Conservation (phyloP, 1,140 invertebrate genomes). For the Neotoxoptera formosana region DNA sequence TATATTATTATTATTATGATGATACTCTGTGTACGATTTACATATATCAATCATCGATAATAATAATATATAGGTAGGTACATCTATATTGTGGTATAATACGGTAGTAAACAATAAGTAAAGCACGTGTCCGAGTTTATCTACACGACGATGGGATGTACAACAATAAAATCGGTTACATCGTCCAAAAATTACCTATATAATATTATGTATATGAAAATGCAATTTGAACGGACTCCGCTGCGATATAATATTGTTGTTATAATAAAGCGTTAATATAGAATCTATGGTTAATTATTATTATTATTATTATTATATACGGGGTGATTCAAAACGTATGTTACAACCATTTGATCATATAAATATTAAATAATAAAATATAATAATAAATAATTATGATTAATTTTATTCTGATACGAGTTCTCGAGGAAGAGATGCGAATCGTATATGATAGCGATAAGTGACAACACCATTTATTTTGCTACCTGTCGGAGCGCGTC, state of each 20-base stretch:
- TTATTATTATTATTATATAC: too few relatives aligned
- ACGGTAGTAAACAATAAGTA: background rate
- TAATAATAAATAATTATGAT: too few relatives aligned
- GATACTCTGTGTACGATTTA: background rate
- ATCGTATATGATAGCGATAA: too few relatives aligned
- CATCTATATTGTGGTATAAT: background rate
- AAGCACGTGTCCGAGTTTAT: background rate
- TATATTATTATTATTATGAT: background rate
- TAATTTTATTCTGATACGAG: too few relatives aligned
- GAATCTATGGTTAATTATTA: too few relatives aligned
- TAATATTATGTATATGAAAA: too few relatives aligned
- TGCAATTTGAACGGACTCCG: background rate
- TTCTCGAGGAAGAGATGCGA: too few relatives aligned
- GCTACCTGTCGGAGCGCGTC: too few relatives aligned
- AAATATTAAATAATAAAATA: too few relatives aligned
- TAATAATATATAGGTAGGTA: background rate
- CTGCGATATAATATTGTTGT: background rate
- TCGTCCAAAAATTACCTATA: background rate
- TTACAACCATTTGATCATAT: too few relatives aligned
- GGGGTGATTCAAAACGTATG: too few relatives aligned
- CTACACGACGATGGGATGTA: background rate
- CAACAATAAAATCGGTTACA: slow-evolving; percentile 27
- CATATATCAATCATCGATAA: background rate
- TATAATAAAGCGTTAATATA: background rate
- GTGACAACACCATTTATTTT: too few relatives aligned